phyloP scores from a whole-genome alignment of 2,113 vertebrate species.

The Mus pahari region DNA sequence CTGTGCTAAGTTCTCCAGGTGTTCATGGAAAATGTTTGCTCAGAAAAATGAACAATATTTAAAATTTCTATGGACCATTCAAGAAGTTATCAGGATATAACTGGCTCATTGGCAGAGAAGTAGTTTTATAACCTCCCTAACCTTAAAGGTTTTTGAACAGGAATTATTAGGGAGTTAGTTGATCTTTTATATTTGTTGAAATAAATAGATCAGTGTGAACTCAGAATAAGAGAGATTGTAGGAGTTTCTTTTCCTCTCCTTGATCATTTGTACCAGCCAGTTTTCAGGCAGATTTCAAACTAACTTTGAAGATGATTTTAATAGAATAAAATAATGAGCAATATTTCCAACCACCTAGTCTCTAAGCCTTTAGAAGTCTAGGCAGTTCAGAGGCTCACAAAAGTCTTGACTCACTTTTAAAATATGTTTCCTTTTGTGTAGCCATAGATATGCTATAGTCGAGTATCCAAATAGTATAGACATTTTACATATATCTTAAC shows the following conservation, averaged over 20 bases:
- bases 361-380: constrained; percentile 57
- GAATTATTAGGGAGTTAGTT: constrained; percentile 17
- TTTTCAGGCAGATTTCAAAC: constrained; percentile 51
- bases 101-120: neutral
- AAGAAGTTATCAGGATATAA: neutral
- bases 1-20: neutral
- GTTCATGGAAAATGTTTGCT: constrained; percentile 12
- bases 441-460: neutral
- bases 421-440: constrained; percentile 40
- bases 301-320: constrained; percentile 63
- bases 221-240: constrained; percentile 22
- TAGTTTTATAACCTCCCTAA: constrained; percentile 12
- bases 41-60: neutral
- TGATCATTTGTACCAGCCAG: constrained; percentile 51
- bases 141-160: constrained; percentile 9
- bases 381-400: constrained; percentile 32
- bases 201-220: constrained; percentile 28
- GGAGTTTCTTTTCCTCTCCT: constrained; percentile 21
- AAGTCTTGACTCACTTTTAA: constrained; percentile 38
- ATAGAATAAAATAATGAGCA: constrained; percentile 61
- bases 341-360: constrained; percentile 30
- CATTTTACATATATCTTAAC: neutral
- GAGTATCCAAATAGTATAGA: neutral
- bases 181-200: constrained; percentile 62
- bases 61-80: constrained; percentile 34